phyloP scores from a whole-genome alignment of 2,797 vertebrate genomes.

The Amblyopsis hoosieri region DNA sequence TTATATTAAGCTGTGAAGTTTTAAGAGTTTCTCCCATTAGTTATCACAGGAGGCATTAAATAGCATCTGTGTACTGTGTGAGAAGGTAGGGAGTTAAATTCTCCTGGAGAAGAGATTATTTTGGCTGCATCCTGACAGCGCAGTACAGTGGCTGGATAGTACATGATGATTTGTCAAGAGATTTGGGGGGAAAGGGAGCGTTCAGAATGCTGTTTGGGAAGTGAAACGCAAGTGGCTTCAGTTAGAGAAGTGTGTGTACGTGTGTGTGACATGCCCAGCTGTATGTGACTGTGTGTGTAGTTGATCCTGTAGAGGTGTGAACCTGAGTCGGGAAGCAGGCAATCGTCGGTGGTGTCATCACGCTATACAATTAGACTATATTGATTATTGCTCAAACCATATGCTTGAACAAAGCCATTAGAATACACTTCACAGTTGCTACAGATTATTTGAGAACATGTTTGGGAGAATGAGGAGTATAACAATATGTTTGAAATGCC shows the following conservation, averaged over 20 bases:
- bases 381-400: too few relatives aligned
- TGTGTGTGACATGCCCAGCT: slow-evolving; percentile 49
- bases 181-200: slow-evolving; percentile 29
- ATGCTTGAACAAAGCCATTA: too few relatives aligned
- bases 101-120: slow-evolving; percentile 80
- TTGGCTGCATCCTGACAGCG: slow-evolving; percentile 76
- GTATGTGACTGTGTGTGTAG: slow-evolving; percentile 40
- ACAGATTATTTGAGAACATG: too few relatives aligned
- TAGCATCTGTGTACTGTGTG: slow-evolving; percentile 71
- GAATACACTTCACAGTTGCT: too few relatives aligned
- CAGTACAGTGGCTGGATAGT: slow-evolving; percentile 64
- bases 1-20: slow-evolving; percentile 86
- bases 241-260: slow-evolving; percentile 27
- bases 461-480: too few relatives aligned
- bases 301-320: slow-evolving; percentile 53
- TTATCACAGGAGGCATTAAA: slow-evolving; percentile 82
- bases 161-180: slow-evolving; percentile 74
- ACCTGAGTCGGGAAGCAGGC: slow-evolving; percentile 30
- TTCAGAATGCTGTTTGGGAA: slow-evolving; percentile 48
- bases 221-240: slow-evolving; percentile 57
- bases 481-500: too few relatives aligned
- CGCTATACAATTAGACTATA: background rate
- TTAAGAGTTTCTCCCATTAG: slow-evolving; percentile 84
- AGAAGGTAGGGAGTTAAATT: slow-evolving; percentile 82
- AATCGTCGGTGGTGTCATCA: slow-evolving; percentile 37